Conservation (phyloP, 2,113 vertebrate genomes). For the Nannobrachium achirus region DNA sequence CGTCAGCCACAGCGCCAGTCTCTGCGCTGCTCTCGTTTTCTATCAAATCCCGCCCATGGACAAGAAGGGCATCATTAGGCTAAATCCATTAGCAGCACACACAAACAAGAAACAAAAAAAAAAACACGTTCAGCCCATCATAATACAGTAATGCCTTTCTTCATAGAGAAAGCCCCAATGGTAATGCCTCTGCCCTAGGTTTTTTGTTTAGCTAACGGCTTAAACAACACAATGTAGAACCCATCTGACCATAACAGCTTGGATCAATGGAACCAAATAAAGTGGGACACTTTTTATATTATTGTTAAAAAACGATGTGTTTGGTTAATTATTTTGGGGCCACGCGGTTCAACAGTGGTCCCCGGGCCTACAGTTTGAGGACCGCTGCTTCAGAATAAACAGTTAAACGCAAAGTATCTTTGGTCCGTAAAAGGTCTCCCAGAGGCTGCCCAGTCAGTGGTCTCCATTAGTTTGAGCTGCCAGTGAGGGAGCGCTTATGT, state of each 20-base stretch:
- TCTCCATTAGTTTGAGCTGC: constrained; percentile 3
- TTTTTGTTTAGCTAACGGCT: constrained; percentile 17
- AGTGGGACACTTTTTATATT: too few species aligned
- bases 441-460: not conserved
- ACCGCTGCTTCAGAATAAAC: too few species aligned
- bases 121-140: constrained; percentile 46
- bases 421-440: not conserved
- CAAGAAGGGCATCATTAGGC: constrained; percentile 64
- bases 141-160: constrained; percentile 41
- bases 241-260: too few species aligned
- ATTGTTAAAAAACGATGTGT: too few species aligned
- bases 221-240: constrained; percentile 11
- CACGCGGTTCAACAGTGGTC: too few species aligned
- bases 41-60: constrained; percentile 66
- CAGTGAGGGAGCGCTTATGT: constrained; percentile 17
- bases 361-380: too few species aligned
- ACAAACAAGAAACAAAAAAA: constrained; percentile 35
- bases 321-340: too few species aligned
- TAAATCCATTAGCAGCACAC: constrained; percentile 63
- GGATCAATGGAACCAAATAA: too few species aligned
- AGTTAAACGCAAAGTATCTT: not conserved
- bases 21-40: constrained; percentile 39
- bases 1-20: constrained; percentile 21
- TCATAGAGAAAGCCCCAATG: constrained; percentile 20
- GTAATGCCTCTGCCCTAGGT: constrained; percentile 35